Conservation (phyloP, 2,113 vertebrate genomes). For the Cynoglossus semilaevis region DNA sequence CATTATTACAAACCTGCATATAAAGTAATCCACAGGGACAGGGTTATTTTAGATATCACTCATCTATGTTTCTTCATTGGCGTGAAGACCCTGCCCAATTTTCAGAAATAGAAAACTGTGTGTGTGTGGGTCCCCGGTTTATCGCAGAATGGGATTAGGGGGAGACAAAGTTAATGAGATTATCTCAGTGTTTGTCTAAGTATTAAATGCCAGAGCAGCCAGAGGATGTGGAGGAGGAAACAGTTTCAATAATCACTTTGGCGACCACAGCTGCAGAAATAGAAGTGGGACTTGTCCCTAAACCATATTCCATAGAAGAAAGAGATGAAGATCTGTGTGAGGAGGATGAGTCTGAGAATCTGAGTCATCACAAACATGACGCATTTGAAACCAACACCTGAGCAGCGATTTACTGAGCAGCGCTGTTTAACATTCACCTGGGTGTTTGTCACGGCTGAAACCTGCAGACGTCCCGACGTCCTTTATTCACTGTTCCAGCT, state of each 20-base stretch:
- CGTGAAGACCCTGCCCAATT: background rate
- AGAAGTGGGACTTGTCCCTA: too few species aligned
- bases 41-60: too few species aligned
- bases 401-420: too few species aligned
- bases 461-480: background rate
- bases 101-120: constrained; percentile 6
- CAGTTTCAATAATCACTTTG: constrained; percentile 31
- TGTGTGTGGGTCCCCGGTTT: background rate
- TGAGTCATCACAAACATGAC: too few species aligned
- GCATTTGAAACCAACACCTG: too few species aligned
- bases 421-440: too few species aligned
- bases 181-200: constrained; percentile 22
- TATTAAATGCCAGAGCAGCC: background rate
- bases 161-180: constrained; percentile 40
- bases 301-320: too few species aligned
- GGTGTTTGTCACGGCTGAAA: background rate
- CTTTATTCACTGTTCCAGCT: background rate
- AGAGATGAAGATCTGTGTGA: background rate
- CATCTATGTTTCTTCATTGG: too few species aligned
- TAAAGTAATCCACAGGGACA: too few species aligned
- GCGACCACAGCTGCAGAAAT: background rate
- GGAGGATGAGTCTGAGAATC: background rate
- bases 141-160: background rate
- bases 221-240: background rate
- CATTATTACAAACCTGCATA: too few species aligned